Percentiles rank a stretch among this genome's conserved stretches.
Evolutionary conservation across 2,888 invertebrate genomes (phyloP).

Genomic region (Synergus laeviventris): DNA sequence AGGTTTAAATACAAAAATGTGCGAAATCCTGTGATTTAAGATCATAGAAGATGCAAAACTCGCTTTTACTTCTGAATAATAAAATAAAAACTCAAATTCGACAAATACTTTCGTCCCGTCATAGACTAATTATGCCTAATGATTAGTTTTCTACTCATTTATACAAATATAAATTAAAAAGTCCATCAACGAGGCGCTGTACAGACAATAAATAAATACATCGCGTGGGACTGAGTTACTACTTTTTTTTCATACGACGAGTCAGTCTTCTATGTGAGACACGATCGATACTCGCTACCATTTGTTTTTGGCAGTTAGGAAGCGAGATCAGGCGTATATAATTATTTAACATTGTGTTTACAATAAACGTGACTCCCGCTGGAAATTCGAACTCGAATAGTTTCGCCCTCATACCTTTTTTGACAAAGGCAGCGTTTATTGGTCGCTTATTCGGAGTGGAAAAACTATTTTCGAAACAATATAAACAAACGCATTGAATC

Average conservation of each 20-base stretch:
- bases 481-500: not conserved
- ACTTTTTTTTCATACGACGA: conserved; percentile 49
- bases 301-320: conserved; percentile 51
- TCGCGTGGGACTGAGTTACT: conserved; percentile 56
- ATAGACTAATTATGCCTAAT: conserved; percentile 24
- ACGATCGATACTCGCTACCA: conserved; percentile 49
- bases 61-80: too few relatives aligned
- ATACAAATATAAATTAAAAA: conserved; percentile 50
- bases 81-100: not conserved
- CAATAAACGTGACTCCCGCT: conserved; percentile 58
- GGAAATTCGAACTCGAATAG: conserved; percentile 58
- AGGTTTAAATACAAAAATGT: not conserved
- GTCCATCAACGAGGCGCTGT: conserved; percentile 56
- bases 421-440: conserved; percentile 6
- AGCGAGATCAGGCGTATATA: conserved; percentile 50
- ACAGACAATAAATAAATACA: conserved; percentile 66
- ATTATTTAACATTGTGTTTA: conserved; percentile 45
- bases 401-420: not conserved
- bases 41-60: too few relatives aligned
- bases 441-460: not conserved
- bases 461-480: not conserved
- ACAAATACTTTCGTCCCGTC: conserved; percentile 29
- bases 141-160: conserved; percentile 25
- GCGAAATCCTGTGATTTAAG: too few relatives aligned
- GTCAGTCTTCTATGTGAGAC: conserved; percentile 58